phyloP scores from a whole-genome alignment of 2,113 vertebrate species.

The Arvicanthis niloticus region DNA sequence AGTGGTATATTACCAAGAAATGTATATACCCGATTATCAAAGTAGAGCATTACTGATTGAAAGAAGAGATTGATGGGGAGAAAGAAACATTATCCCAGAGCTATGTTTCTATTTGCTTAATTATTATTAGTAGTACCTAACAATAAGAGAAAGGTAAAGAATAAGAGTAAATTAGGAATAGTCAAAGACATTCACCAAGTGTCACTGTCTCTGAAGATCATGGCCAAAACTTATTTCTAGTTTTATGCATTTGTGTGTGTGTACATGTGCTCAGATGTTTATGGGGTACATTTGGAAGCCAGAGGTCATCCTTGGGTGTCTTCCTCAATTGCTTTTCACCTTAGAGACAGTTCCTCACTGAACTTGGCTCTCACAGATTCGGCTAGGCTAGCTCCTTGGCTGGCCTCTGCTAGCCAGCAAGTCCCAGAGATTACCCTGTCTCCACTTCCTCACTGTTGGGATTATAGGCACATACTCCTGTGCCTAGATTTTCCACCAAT shows the following conservation, averaged over 20 bases:
- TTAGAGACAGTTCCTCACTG: neutral
- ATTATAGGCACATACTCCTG: neutral
- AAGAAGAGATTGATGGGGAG: constrained; percentile 11
- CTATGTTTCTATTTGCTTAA: constrained; percentile 52
- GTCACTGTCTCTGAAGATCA: constrained; percentile 16
- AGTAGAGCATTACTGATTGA: neutral
- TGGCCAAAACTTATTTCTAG: constrained; percentile 37
- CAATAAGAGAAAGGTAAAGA: constrained; percentile 1
- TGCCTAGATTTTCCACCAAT: neutral
- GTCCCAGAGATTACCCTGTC: neutral
- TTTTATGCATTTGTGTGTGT: neutral
- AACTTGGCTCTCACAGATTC: neutral
- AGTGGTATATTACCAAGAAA: neutral
- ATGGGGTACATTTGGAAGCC: neutral
- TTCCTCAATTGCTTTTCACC: neutral
- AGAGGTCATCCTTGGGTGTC: neutral
- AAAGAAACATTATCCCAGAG: neutral
- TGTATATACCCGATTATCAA: neutral
- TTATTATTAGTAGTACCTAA: constrained; percentile 30
- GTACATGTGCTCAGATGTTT: neutral
- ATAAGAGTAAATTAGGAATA: constrained; percentile 19
- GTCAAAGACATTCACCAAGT: constrained; percentile 26
- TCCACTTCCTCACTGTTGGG: neutral
- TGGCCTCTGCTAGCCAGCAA: neutral
- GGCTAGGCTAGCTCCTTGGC: neutral